Percentiles rank a stretch among this genome's conserved stretches.
Conservation (phyloP, 2,797 vertebrate genomes). For the Podarcis lilfordi region DNA sequence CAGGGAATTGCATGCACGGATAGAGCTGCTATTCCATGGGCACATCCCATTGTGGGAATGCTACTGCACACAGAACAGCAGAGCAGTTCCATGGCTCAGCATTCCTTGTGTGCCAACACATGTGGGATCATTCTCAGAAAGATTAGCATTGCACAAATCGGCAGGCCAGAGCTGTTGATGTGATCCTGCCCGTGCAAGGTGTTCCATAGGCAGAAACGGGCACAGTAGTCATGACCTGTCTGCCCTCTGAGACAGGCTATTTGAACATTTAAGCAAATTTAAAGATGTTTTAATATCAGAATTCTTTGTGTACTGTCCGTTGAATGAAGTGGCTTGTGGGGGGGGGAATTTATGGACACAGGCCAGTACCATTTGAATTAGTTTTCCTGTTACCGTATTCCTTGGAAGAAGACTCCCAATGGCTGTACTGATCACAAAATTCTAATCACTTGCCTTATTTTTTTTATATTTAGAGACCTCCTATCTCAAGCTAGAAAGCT, state of each 20-base stretch:
- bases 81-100: background rate
- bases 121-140: background rate
- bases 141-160: background rate
- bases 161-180: background rate
- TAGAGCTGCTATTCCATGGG: background rate
- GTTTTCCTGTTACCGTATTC: background rate
- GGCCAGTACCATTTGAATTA: background rate
- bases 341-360: background rate
- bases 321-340: background rate
- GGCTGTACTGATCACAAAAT: background rate
- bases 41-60: background rate
- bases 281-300: background rate
- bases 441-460: background rate
- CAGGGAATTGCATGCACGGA: background rate
- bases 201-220: background rate
- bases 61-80: background rate
- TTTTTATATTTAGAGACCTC: conserved; percentile 69
- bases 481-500: conserved; percentile 66
- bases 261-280: background rate
- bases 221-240: background rate
- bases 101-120: background rate
- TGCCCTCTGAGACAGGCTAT: background rate
- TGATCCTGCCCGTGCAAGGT: background rate
- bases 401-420: background rate
- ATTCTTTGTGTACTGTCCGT: background rate